A percentile compares a stretch with the other conserved stretches of the same genome.
phyloP scores from a whole-genome alignment of 2,113 vertebrate genomes.

The Rattus rattus region DNA sequence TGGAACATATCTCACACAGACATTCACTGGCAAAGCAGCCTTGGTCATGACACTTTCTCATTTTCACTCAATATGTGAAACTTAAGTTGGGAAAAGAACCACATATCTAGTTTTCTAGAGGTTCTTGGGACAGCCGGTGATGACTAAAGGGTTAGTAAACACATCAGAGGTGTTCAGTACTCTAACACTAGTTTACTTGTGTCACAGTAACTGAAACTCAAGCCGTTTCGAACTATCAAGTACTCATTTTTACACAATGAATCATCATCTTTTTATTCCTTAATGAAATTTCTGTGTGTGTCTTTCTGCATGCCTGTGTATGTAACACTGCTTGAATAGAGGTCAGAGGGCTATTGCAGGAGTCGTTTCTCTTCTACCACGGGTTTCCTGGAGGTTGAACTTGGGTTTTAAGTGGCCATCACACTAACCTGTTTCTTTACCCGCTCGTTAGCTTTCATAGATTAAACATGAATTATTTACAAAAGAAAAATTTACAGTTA shows the following conservation, averaged over 20 bases:
- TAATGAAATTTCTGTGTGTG: neutral
- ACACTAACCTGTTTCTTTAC: neutral
- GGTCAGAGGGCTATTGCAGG: neutral
- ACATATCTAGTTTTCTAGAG: neutral
- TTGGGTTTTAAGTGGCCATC: neutral
- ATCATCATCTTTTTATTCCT: neutral
- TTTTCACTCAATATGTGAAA: neutral
- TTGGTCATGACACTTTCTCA: neutral
- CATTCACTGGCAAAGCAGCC: neutral
- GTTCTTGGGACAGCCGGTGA: neutral
- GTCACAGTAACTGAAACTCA: neutral
- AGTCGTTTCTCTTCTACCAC: neutral
- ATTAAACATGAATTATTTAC: neutral
- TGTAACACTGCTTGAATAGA: no score
- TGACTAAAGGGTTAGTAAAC: neutral
- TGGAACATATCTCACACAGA: neutral
- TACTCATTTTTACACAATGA: neutral
- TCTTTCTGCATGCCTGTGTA: neutral
- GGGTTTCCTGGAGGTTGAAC: neutral
- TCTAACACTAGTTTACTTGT: slow-evolving; percentile 30
- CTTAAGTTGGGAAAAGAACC: neutral
- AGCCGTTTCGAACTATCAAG: neutral
- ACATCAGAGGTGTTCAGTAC: neutral
- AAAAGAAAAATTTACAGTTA: neutral
- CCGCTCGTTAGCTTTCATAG: neutral